phyloP scores from a whole-genome alignment of 2,113 vertebrate genomes.

The Oryzias celebensis region DNA sequence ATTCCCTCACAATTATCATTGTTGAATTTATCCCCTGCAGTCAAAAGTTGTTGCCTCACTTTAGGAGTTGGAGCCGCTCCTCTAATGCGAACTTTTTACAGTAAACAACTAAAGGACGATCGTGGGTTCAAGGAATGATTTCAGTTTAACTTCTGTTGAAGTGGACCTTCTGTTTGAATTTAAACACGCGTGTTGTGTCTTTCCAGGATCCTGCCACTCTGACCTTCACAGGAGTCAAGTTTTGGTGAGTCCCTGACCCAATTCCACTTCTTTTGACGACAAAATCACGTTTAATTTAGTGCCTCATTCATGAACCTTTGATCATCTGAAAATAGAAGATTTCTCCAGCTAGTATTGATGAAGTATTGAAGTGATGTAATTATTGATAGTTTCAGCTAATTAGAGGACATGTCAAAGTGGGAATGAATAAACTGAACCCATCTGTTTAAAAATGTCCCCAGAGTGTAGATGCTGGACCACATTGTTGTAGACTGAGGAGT shows the following conservation, averaged over 20 bases:
- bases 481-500: too few species aligned
- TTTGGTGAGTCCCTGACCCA: constrained; percentile 53
- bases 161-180: neutral
- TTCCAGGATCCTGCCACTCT: constrained; percentile 49
- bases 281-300: too few species aligned
- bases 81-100: constrained; percentile 58
- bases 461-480: too few species aligned
- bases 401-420: too few species aligned
- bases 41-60: constrained; percentile 68
- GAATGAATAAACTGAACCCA: too few species aligned
- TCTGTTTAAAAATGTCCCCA: too few species aligned
- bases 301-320: too few species aligned
- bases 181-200: neutral
- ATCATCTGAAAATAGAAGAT: too few species aligned
- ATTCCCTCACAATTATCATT: constrained; percentile 73
- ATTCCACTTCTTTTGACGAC: neutral
- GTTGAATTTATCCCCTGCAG: constrained; percentile 69
- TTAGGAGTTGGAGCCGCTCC: constrained; percentile 45
- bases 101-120: constrained; percentile 41
- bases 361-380: too few species aligned
- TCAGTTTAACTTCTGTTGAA: constrained; percentile 1
- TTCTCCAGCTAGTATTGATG: too few species aligned
- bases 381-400: too few species aligned
- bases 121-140: neutral
- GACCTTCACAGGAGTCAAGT: constrained; percentile 23